phyloP scores from a whole-genome alignment of 2,113 vertebrate species.

The Phaetusa simplex region DNA sequence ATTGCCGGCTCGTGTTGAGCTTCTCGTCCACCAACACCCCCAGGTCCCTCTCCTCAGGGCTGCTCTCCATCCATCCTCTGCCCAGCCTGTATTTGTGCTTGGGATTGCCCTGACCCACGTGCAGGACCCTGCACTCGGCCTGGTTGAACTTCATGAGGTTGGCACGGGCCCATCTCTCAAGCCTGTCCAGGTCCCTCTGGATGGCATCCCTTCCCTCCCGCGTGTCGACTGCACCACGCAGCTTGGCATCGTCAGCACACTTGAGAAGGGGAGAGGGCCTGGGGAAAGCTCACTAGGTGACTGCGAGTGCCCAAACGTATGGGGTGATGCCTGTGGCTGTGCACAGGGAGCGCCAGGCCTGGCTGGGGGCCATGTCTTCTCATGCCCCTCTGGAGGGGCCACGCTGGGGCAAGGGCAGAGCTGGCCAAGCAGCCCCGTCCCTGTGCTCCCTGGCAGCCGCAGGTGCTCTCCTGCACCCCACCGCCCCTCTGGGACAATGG shows the following conservation, averaged over 20 bases:
- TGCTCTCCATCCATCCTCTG: neutral
- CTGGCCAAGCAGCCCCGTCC: neutral
- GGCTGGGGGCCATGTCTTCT: neutral
- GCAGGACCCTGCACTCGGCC: neutral
- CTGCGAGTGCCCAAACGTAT: fast-evolving
- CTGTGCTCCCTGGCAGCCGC: fast-evolving
- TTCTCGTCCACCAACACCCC: neutral
- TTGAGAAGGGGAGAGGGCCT: neutral
- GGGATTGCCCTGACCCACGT: neutral
- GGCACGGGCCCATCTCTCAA: neutral
- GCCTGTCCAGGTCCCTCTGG: neutral
- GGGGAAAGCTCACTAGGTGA: neutral
- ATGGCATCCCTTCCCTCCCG: neutral
- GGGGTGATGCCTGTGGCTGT: neutral
- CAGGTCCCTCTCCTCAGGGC: neutral
- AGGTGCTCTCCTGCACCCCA: neutral
- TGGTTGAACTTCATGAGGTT: neutral
- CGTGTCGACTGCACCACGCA: neutral
- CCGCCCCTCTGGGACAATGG: neutral
- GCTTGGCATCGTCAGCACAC: neutral
- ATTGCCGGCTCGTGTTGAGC: neutral
- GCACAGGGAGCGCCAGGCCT: neutral
- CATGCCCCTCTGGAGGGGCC: neutral
- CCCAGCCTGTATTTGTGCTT: neutral
- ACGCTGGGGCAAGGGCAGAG: neutral